Percentiles rank a stretch among this genome's conserved stretches.
These are phyloP conservation scores for Catharus bicknelli DNA, from an alignment of 2,113 vertebrate genomes.

Conservation along the genomic window DNA sequence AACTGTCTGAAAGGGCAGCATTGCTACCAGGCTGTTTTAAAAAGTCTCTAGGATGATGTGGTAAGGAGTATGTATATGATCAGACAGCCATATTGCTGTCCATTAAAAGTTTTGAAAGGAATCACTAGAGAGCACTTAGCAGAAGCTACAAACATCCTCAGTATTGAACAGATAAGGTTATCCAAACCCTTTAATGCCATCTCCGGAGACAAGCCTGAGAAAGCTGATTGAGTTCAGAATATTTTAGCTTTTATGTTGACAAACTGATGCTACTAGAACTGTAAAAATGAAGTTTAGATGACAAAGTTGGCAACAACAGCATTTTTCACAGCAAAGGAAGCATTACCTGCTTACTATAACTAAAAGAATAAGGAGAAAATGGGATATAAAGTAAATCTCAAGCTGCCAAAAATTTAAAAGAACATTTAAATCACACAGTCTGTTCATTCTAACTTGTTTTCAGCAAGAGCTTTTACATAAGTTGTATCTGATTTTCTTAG, in stretches of 20 bases:
- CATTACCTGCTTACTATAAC: background rate
- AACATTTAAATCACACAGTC: conserved; percentile 14
- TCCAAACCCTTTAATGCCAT: background rate
- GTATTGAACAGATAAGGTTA: conserved; percentile 4
- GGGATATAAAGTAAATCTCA: conserved; percentile 21
- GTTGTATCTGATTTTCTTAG: background rate
- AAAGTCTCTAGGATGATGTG: background rate
- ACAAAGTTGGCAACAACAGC: background rate
- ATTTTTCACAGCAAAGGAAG: conserved; percentile 15
- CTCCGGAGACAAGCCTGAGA: background rate
- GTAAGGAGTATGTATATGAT: background rate
- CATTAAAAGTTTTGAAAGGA: conserved; percentile 25
- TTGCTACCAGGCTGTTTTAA: background rate
- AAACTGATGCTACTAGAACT: conserved; percentile 15
- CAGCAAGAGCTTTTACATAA: background rate
- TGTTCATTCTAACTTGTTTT: background rate
- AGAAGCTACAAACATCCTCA: background rate
- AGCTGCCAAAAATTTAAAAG: conserved; percentile 12
- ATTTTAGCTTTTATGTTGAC: conserved; percentile 43
- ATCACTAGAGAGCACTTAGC: background rate
- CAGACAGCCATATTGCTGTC: background rate
- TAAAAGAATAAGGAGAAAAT: conserved; percentile 27
- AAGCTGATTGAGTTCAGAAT: conserved; percentile 38
- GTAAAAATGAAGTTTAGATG: conserved; percentile 30
- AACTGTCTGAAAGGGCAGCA: background rate